A percentile compares a stretch with the other conserved stretches of the same genome.
phyloP scores from a whole-genome alignment of 2,888 invertebrate species.

The Lacanobia oleracea region DNA sequence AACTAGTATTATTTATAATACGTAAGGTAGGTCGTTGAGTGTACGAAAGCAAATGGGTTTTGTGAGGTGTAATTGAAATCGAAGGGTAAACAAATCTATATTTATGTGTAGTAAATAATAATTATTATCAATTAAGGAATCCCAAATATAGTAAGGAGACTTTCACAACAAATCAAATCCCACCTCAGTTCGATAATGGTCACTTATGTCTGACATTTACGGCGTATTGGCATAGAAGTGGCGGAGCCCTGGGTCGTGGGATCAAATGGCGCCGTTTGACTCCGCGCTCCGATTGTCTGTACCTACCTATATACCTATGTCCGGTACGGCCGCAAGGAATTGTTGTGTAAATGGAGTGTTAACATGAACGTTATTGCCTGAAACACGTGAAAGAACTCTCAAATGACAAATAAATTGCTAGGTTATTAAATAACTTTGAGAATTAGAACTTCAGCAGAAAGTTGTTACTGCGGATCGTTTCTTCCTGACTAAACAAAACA shows the following conservation, averaged over 20 bases:
- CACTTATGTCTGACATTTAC: constrained; percentile 63
- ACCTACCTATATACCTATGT: constrained; percentile 44
- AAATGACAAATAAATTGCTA: neutral
- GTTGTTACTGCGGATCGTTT: too few relatives aligned
- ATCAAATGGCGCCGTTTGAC: constrained; percentile 65
- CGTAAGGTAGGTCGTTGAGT: too few relatives aligned
- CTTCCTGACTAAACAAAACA: too few relatives aligned
- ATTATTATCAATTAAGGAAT: neutral
- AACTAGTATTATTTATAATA: too few relatives aligned
- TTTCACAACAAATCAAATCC: constrained; percentile 33
- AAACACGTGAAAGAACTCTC: neutral
- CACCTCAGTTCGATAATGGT: constrained; percentile 30
- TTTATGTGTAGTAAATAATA: neutral
- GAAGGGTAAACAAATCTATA: too few relatives aligned
- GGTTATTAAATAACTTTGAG: too few relatives aligned
- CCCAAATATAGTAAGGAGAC: neutral
- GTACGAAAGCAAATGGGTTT: too few relatives aligned
- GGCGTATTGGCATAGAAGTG: constrained; percentile 42
- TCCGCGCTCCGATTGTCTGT: constrained; percentile 48
- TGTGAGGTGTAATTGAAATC: too few relatives aligned
- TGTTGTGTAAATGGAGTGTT: constrained; percentile 31
- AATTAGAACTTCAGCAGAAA: too few relatives aligned
- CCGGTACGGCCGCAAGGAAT: constrained; percentile 20
- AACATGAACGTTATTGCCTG: neutral
- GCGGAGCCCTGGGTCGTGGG: constrained; percentile 58